These are phyloP conservation scores for Athene cunicularia DNA, from an alignment of 2,113 vertebrate genomes.

Conservation along the genomic window DNA sequence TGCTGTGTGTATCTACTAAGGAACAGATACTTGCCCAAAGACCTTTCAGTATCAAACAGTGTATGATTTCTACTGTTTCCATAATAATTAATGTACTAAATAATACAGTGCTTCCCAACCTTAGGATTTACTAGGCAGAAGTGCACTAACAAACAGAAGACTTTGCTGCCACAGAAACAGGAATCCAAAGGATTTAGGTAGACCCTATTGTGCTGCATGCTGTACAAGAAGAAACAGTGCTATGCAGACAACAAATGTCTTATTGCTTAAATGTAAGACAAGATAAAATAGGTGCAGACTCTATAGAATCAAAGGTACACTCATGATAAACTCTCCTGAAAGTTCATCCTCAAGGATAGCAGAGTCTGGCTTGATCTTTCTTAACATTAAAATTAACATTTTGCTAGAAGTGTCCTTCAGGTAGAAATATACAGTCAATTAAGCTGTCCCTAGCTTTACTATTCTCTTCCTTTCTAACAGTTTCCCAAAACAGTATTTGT, in stretches of 20 bases:
- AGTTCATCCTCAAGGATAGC: background rate
- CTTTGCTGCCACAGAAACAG: background rate
- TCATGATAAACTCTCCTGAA: background rate
- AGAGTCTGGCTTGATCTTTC: background rate
- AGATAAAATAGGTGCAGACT: background rate
- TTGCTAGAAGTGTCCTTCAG: background rate
- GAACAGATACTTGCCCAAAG: background rate
- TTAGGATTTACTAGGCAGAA: background rate
- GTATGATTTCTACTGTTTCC: background rate
- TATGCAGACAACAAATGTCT: background rate
- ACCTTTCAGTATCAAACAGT: background rate
- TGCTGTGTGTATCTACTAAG: background rate
- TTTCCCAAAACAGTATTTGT: background rate
- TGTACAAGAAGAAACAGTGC: background rate
- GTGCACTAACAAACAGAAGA: background rate
- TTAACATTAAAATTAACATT: constrained; percentile 11
- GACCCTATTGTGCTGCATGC: background rate
- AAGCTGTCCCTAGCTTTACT: background rate
- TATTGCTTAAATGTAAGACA: background rate
- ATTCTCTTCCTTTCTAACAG: background rate
- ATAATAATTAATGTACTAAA: background rate
- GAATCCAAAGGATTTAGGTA: background rate
- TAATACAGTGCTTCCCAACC: background rate
- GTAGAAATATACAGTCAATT: background rate
- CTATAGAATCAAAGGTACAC: background rate